Percentiles rank a stretch among this genome's conserved stretches.
phyloP scores from a whole-genome alignment of 1,140 invertebrate genomes.

The Apis mellifera region DNA sequence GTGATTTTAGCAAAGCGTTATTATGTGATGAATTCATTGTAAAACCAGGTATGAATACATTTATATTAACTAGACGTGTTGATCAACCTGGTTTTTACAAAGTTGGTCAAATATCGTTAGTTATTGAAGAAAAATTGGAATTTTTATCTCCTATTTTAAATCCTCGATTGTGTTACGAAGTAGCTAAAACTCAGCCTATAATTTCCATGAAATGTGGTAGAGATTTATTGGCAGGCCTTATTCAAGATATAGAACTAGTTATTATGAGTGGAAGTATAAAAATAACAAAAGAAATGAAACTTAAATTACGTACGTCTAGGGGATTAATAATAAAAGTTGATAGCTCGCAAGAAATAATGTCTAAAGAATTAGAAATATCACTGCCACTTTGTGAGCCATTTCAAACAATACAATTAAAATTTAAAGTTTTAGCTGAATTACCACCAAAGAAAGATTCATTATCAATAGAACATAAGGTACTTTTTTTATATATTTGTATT shows the following conservation, averaged over 20 bases:
- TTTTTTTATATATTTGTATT: conserved; percentile 26
- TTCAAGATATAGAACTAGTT: conserved; percentile 86
- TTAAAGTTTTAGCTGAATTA: conserved; percentile 88
- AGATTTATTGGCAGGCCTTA: conserved; percentile 87
- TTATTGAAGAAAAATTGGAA: conserved; percentile 82
- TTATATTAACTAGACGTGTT: conserved; percentile 84
- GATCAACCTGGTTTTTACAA: conserved; percentile 84
- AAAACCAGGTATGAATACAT: conserved; percentile 88
- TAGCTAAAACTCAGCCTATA: conserved; percentile 82
- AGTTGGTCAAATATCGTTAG: conserved; percentile 83
- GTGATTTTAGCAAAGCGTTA: conserved; percentile 86
- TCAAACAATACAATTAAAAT: conserved; percentile 83
- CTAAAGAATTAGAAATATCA: conserved; percentile 83
- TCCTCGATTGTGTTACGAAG: conserved; percentile 81
- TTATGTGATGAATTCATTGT: conserved; percentile 82
- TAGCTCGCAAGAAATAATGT: conserved; percentile 75
- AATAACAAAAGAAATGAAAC: conserved; percentile 80
- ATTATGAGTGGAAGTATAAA: conserved; percentile 87
- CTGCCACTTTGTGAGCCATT: conserved; percentile 87
- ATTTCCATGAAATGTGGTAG: conserved; percentile 80
- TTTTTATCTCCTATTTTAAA: conserved; percentile 79
- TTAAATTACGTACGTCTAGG: conserved; percentile 83
- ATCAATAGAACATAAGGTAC: conserved; percentile 87
- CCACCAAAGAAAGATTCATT: conserved; percentile 86
- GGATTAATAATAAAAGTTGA: conserved; percentile 81